Conservation (phyloP, 1,140 invertebrate species). For the Acyrthosiphon pisum region DNA sequence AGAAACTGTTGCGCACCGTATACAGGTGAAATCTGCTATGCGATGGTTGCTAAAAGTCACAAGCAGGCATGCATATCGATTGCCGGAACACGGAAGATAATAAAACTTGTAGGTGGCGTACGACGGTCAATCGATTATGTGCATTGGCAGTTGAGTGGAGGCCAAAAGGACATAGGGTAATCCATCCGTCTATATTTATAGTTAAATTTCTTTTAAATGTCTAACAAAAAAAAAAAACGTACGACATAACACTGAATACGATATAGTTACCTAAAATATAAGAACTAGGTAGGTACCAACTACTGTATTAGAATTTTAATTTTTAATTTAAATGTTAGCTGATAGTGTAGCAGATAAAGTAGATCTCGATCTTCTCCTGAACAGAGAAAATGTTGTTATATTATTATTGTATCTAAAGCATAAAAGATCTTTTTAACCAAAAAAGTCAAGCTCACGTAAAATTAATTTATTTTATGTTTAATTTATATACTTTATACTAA, state of each 20-base stretch:
- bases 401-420: neutral
- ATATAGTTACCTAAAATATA: neutral
- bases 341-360: too few relatives aligned
- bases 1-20: neutral
- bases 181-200: neutral
- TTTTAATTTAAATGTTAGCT: neutral
- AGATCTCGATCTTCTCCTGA: neutral
- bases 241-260: neutral
- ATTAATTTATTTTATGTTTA: neutral
- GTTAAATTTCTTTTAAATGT: neutral
- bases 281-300: neutral
- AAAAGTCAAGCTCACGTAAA: neutral
- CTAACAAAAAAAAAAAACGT: neutral
- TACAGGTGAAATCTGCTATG: conserved; percentile 17
- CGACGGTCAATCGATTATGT: conserved; percentile 39
- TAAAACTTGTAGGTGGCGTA: conserved; percentile 38
- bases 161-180: conserved; percentile 39
- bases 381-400: neutral
- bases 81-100: conserved; percentile 13
- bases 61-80: conserved; percentile 16
- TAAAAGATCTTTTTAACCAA: neutral
- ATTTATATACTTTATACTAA: neutral
- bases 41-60: neutral
- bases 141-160: conserved; percentile 33
- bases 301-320: neutral